A percentile compares a stretch with the other conserved stretches of the same genome.
These are phyloP conservation scores for Pheosia gnoma DNA, from an alignment of 2,888 invertebrate genomes.

Conservation along the genomic window DNA sequence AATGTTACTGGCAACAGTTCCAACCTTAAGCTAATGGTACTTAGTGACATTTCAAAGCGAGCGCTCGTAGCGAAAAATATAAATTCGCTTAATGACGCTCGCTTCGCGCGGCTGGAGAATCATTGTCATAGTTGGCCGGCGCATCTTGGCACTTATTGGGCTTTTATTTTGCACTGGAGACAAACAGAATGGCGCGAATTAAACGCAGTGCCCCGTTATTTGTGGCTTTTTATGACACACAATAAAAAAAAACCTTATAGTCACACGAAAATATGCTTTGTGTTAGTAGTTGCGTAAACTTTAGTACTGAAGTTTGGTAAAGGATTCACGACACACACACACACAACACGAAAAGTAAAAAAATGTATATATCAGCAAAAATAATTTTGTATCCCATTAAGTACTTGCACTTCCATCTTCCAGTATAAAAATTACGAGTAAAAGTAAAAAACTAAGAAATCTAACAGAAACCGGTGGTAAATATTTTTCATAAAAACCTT, in stretches of 20 bases:
- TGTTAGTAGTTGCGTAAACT: neutral
- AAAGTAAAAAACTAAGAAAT: too few relatives aligned
- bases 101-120: conserved; percentile 34
- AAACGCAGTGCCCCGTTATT: conserved; percentile 13
- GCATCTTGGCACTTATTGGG: conserved; percentile 29
- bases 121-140: conserved; percentile 54
- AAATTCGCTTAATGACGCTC: conserved; percentile 63
- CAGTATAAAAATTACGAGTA: too few relatives aligned
- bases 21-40: conserved; percentile 55
- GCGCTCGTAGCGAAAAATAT: conserved; percentile 55
- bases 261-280: neutral
- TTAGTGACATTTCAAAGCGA: conserved; percentile 54
- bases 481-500: too few relatives aligned
- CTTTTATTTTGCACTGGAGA: conserved; percentile 27
- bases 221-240: conserved; percentile 13
- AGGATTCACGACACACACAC: too few relatives aligned
- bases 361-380: too few relatives aligned
- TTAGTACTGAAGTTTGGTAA: too few relatives aligned
- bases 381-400: too few relatives aligned
- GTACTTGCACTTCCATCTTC: too few relatives aligned
- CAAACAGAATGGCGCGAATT: conserved; percentile 9
- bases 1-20: conserved; percentile 36
- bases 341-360: too few relatives aligned
- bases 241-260: neutral
- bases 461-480: too few relatives aligned